Base-by-base conservation (phyloP, 2,888 invertebrate genomes). In the Ectobius pallidus region DNA sequence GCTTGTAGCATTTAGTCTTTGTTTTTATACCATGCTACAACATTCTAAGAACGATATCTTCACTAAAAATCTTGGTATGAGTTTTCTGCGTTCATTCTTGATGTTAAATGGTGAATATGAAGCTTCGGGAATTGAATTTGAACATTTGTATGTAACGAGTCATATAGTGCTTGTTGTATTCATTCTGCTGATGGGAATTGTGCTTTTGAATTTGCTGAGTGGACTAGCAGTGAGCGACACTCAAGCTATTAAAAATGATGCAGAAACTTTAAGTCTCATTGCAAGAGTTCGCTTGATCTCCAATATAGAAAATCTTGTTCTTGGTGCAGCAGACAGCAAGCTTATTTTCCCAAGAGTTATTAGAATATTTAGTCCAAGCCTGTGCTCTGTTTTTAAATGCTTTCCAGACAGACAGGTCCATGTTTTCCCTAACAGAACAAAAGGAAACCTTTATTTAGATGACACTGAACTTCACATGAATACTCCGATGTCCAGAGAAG, bases 211-310 rank as follows among this genome's bases (percentile, higher is more conserved):
- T n/a, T 30, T 65, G 44, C 16, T 65, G 18, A 65, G 65, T n/a
- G 65, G 65, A 46, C 27, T 65, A 25, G 65, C 65, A 1, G 46
- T 65, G 14, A 65, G 65, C 27, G 65, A 65, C 20, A 65, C 65
- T 3, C 65, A 65, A 18, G 46, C 44, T 22, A 65, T 65, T n/a
- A 65, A 65, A n/a, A 46, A 65, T 18, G 46, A 65, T 20, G 46
- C 65, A 16, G 65, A 65, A 30, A 65, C 46, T 25, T 46, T 65
- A 27, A 65, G 65, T 27, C 46, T 65, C 6, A 65, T 46, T 65
- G 65, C 46, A 44, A 30, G 65, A 25, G 65, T 65, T 9, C 65
- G 46, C 4, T 27, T 65, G 7, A 65, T 65, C 16, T 65, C 65
- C 44, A 65, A 18, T 18, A 65, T 65, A 9, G 65, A 65, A 25